These are phyloP conservation scores for Danio jaintianensis DNA, from an alignment of 2,797 vertebrate genomes.

Conservation along the genomic window DNA sequence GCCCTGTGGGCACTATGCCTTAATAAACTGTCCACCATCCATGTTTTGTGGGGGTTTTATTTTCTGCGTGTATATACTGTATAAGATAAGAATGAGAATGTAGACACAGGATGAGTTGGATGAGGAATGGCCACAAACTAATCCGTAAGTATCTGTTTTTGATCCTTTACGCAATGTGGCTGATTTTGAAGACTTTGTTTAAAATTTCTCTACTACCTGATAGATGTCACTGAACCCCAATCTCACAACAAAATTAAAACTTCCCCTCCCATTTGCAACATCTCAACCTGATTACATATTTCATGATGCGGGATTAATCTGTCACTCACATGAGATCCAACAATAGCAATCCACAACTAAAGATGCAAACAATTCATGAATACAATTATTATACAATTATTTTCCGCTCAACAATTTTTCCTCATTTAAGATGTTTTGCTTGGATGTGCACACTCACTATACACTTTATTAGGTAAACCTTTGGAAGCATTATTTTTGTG, in stretches of 20 bases:
- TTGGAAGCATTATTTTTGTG: too few species aligned
- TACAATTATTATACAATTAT: too few species aligned
- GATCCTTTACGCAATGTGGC: not conserved
- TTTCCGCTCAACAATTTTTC: too few species aligned
- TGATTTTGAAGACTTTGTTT: not conserved
- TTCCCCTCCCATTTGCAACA: too few species aligned
- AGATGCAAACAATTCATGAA: too few species aligned
- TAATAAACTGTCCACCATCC: slow-evolving; percentile 49
- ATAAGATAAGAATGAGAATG: not conserved
- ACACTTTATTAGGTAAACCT: too few species aligned
- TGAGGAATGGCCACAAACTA: not conserved
- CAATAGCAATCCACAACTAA: too few species aligned
- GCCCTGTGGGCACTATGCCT: slow-evolving; percentile 21
- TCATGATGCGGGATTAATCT: too few species aligned
- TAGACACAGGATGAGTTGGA: not conserved
- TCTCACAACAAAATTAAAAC: not conserved
- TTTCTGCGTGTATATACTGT: not conserved
- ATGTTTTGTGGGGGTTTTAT: slow-evolving; percentile 2
- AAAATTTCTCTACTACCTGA: not conserved
- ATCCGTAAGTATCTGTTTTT: not conserved
- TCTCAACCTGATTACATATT: too few species aligned
- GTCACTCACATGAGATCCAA: too few species aligned
- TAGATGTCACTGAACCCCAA: not conserved
- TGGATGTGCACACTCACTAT: too few species aligned
- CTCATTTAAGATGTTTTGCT: too few species aligned